Evolutionary conservation across 2,113 vertebrate genomes (phyloP).

Genomic region (Gambusia holbrooki): DNA sequence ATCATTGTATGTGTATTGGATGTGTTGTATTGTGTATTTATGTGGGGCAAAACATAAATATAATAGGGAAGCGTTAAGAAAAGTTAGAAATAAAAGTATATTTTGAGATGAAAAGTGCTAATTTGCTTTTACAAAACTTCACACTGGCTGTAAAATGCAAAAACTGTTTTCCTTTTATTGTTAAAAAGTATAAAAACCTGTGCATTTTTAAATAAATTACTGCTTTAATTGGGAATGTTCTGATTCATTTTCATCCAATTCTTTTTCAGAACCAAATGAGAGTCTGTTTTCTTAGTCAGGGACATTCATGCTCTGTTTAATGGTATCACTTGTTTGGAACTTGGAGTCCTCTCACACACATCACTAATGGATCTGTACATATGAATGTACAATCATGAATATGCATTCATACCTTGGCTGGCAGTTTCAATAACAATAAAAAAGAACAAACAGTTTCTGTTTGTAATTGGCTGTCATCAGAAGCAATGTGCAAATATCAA

Average conservation of each 20-base stretch:
- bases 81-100: too few relatives aligned
- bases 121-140: too few relatives aligned
- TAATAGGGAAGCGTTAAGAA: too few relatives aligned
- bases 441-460: slow-evolving; percentile 61
- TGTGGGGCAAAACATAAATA: too few relatives aligned
- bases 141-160: neutral
- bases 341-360: slow-evolving; percentile 62
- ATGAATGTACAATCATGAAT: slow-evolving; percentile 57
- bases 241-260: slow-evolving; percentile 22
- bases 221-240: slow-evolving; percentile 12
- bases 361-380: slow-evolving; percentile 62
- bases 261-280: slow-evolving; percentile 24
- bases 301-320: slow-evolving; percentile 59
- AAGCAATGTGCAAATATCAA: slow-evolving; percentile 66
- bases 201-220: neutral
- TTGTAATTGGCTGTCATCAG: slow-evolving; percentile 65
- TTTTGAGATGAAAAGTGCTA: too few relatives aligned
- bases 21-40: too few relatives aligned
- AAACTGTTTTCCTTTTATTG: neutral
- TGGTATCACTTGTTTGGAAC: slow-evolving; percentile 58
- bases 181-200: neutral
- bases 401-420: slow-evolving; percentile 64
- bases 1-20: too few relatives aligned
- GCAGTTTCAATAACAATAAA: slow-evolving; percentile 62
- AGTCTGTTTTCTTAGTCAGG: slow-evolving; percentile 31